Evolutionary conservation across 1,140 invertebrate species (phyloP).

Genomic region (Brachionus manjavacas): DNA sequence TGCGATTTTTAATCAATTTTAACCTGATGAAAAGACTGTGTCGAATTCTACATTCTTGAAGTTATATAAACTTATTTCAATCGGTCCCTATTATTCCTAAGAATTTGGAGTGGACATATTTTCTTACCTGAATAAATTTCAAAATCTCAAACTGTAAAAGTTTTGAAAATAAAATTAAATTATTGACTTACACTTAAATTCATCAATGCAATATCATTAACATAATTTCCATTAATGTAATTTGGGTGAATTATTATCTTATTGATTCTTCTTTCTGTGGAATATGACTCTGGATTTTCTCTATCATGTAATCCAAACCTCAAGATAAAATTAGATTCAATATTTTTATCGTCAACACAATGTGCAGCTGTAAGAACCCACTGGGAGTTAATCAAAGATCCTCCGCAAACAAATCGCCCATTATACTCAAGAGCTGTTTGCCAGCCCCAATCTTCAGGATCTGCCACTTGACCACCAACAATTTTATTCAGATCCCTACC

Average conservation of each 20-base stretch:
- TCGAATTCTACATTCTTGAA: too few species aligned
- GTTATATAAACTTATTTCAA: too few species aligned
- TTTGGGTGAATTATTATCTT: constrained; percentile 12
- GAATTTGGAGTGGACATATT: too few species aligned
- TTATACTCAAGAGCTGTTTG: constrained; percentile 8
- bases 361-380: constrained; percentile 69
- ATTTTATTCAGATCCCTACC: background rate
- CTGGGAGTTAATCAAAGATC: constrained; percentile 61
- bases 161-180: background rate
- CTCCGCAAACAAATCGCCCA: constrained; percentile 50
- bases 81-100: too few species aligned
- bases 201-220: constrained; percentile 41
- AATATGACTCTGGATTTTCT: background rate
- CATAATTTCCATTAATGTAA: background rate
- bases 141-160: background rate
- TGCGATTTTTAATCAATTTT: too few species aligned
- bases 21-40: too few species aligned
- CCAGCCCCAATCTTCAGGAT: constrained; percentile 34
- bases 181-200: background rate
- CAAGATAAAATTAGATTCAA: background rate
- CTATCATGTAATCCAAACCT: constrained; percentile 10
- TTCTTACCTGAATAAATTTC: too few species aligned
- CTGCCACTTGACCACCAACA: constrained; percentile 12
- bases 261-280: too few species aligned
- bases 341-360: constrained; percentile 54